phyloP scores from a whole-genome alignment of 2,113 vertebrate species.

The Tragelaphus imberbis region DNA sequence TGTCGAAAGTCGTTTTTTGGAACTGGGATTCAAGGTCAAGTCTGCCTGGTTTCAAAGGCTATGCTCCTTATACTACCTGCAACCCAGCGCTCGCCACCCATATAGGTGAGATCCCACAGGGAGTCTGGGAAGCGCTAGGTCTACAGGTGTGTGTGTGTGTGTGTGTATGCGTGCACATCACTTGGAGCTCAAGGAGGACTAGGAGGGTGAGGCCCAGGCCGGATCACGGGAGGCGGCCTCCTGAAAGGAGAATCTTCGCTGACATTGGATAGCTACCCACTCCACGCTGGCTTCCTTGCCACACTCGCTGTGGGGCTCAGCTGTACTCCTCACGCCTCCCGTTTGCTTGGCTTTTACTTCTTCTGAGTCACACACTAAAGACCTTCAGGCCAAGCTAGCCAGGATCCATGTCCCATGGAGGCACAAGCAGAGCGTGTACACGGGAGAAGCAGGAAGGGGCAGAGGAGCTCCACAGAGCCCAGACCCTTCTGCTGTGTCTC shows the following conservation, averaged over 20 bases:
- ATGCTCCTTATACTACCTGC: background rate
- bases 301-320: rapidly evolving
- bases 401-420: background rate
- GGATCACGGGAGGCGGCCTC: background rate
- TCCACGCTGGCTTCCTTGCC: background rate
- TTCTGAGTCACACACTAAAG: background rate
- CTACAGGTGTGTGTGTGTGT: background rate
- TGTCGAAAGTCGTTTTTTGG: background rate
- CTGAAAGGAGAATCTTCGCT: background rate
- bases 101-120: background rate
- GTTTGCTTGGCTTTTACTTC: background rate
- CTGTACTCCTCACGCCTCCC: background rate
- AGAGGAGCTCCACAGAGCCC: background rate
- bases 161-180: background rate
- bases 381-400: background rate
- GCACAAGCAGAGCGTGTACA: background rate
- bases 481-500: background rate
- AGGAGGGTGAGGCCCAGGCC: background rate
- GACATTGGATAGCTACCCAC: background rate
- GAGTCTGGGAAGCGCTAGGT: background rate
- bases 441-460: background rate
- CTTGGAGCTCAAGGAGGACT: background rate
- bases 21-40: background rate
- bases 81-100: background rate
- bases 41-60: background rate